phyloP scores from a whole-genome alignment of 2,888 invertebrate species.

The Dicroscelio sp. region DNA sequence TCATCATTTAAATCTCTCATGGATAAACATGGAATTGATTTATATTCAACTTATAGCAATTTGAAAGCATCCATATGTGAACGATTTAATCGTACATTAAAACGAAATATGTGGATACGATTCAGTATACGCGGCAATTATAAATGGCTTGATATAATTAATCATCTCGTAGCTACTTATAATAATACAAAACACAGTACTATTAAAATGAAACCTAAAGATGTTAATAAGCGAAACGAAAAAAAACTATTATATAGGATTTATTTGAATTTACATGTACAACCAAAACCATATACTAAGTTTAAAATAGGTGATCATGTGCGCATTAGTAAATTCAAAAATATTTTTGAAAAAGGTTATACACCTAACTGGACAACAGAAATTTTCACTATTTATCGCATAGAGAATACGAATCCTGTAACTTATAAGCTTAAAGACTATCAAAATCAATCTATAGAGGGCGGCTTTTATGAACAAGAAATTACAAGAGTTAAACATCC shows the following conservation, averaged over 20 bases:
- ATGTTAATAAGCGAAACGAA: neutral
- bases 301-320: neutral
- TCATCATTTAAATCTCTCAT: neutral
- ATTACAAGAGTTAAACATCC: neutral
- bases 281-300: neutral
- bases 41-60: conserved; percentile 19
- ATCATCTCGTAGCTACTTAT: conserved; percentile 78
- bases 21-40: neutral
- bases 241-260: neutral
- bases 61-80: neutral
- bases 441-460: neutral
- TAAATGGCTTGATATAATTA: neutral
- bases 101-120: neutral
- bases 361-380: neutral
- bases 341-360: conserved; percentile 4
- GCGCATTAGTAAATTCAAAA: neutral
- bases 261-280: neutral
- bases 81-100: neutral
- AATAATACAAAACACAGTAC: conserved; percentile 58
- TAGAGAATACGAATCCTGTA: neutral
- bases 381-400: neutral
- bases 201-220: conserved; percentile 10
- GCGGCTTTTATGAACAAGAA: neutral
- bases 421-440: neutral
- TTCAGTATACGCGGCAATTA: neutral